Base-by-base conservation (phyloP, 2,113 vertebrate genomes). In the Triplophysa dalaica region DNA sequence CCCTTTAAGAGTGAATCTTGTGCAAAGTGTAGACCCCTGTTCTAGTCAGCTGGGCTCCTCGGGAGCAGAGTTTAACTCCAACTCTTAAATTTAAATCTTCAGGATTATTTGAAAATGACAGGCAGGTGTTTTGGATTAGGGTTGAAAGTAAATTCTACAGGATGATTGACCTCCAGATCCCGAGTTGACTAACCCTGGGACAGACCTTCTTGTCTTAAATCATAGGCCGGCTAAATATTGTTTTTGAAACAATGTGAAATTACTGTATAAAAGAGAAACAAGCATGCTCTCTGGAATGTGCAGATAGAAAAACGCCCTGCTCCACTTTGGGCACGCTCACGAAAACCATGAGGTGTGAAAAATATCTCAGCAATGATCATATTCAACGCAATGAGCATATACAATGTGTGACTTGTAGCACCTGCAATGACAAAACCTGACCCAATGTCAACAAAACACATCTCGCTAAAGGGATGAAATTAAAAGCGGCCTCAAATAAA, bases 341-440 rank as follows among this genome's bases (percentile, higher is more conserved):
- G 24, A 63, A 67, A 70, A 67, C 73, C 52, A 48, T 4, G 66
- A 14, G 73, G 54, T 62, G 62, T 62, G 62, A 79, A 80, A 52
- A 74, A 77, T 56, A 52, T n/a, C 24, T 33, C 16, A 38, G 14
- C n/a, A 9, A 22, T 58, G 45, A 45, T 43, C 56, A 73, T 33
- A 75, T 77, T 73, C 81, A 64, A 41, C 56, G 33, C 29, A 33
- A 33, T 38, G 45, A 45, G 54, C 56, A 77, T 33, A 75, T 78
- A 77, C 81, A 64, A 43, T 62, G 38, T 77, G 19, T 54, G 14
- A 14, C 74, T 60, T 43, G 33, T 4, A 80, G 75, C 84, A 85
- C 84, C 84, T 85, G 84, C 19, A 67, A 81, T 81, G 79, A 85
- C 78, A 83, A 75, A 85, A 81, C 75, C 65, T 48, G n/a, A 72